These are phyloP conservation scores for Tortrix viridana DNA, from an alignment of 2,888 invertebrate genomes.

Conservation along the genomic window DNA sequence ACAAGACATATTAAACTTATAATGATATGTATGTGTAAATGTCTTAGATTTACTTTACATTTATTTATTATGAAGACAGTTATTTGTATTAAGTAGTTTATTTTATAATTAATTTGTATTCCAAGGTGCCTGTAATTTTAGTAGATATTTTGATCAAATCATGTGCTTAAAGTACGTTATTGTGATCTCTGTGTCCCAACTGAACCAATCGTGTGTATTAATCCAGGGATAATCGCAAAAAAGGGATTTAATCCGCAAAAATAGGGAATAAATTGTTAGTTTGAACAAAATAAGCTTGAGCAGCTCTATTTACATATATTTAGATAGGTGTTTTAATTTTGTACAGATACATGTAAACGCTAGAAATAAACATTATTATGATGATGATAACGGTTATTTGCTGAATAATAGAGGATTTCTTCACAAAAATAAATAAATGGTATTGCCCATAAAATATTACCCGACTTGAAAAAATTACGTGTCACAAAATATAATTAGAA, in stretches of 20 bases:
- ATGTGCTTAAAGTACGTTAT: constrained; percentile 31
- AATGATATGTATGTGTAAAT: constrained; percentile 3
- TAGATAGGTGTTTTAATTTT: constrained; percentile 24
- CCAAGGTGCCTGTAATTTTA: constrained; percentile 44
- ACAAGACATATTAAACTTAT: background rate
- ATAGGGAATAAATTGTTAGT: too few species aligned
- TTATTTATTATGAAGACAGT: constrained; percentile 3
- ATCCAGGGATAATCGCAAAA: too few species aligned
- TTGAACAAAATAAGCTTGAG: too few species aligned
- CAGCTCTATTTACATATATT: background rate
- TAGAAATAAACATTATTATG: background rate
- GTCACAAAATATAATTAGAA: too few species aligned
- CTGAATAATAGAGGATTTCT: too few species aligned
- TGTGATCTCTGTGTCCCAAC: background rate
- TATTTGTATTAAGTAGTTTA: constrained; percentile 4
- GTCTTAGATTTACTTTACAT: constrained; percentile 1
- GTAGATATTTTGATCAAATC: constrained; percentile 20
- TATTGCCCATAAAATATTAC: too few species aligned
- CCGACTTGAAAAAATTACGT: too few species aligned
- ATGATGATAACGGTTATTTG: background rate
- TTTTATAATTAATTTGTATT: constrained; percentile 33
- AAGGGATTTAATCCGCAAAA: too few species aligned
- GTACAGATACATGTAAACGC: background rate
- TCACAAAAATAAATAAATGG: too few species aligned
- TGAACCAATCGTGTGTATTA: background rate